Evolutionary conservation across 2,113 vertebrate species (phyloP), one percentile per base, ranked within the genome.

Genomic region (Rattus rattus): DNA sequence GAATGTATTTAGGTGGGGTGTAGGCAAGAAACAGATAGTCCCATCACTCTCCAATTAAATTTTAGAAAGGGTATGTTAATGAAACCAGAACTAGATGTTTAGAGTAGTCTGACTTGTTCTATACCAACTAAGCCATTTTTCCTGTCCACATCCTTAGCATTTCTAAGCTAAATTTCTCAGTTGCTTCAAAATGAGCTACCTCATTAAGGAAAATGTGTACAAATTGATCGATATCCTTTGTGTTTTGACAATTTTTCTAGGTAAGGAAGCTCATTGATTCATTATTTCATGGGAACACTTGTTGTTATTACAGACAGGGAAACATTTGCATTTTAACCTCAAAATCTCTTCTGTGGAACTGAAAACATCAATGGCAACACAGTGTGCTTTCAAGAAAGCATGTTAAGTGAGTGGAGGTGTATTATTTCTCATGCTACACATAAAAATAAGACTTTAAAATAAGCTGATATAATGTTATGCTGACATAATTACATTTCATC

Each of bases 1-100:
- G 39, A 43, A 9, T 75, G 8, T 43, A 10, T 2, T 12, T 0
- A n/a, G 10, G 39, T 11, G 39, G 36, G 22, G 10, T 24, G 0
- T 43, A 3, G 22, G 9, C 9, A 43, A 43, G 36, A 10, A 22
- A 39, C 22, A 75, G 39, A 75, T 43, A 10, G 1, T 11, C 39
- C 39, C 19, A 43, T 43, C 17, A 26, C 22, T 43, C 33, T 43
- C 39, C 39, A 75, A 26, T 4, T 75, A 43, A 75, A 43, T 3
- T 43, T 75, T 43, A 39, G 22, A 10, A 22, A 26, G 73, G 2
- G 36, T 36, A 30, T 67, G 65, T n/a, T 36, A 72, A 20, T 72
- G 70, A 72, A n/a, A 16, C 36, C n/a, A 20, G 36, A 72, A 36
- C 36, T 72, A 39, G 6, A 72, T 39, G 16, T 39, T 19, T 39